A percentile compares a stretch with the other conserved stretches of the same genome.
Evolutionary conservation across 2,888 invertebrate genomes (phyloP).

Genomic region (Hypercompe scribonia): DNA sequence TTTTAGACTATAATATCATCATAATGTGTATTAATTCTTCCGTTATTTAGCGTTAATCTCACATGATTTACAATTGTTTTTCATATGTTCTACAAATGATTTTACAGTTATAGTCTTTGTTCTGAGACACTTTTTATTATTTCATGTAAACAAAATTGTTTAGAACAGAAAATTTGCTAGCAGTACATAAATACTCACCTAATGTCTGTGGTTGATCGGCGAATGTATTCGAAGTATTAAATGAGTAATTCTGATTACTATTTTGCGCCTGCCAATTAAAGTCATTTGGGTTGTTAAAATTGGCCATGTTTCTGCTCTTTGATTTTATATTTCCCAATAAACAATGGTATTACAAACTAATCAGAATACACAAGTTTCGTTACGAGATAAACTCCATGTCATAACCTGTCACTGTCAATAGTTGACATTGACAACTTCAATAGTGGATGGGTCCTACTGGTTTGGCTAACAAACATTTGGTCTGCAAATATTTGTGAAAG

Average conservation of each 20-base stretch:
- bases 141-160: neutral
- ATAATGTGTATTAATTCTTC: neutral
- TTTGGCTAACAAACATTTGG: too few relatives aligned
- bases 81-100: neutral
- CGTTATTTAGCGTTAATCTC: too few relatives aligned
- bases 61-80: too few relatives aligned
- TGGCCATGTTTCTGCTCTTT: conserved; percentile 65
- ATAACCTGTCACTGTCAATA: conserved; percentile 30
- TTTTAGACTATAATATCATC: neutral
- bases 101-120: neutral
- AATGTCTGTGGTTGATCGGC: conserved; percentile 78
- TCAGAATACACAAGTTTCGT: conserved; percentile 22
- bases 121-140: neutral
- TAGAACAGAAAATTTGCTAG: neutral
- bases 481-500: too few relatives aligned
- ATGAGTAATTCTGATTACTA: conserved; percentile 80
- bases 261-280: conserved; percentile 79
- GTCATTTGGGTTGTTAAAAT: conserved; percentile 76
- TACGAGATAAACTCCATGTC: conserved; percentile 42
- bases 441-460: too few relatives aligned
- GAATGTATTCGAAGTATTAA: conserved; percentile 81
- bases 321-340: conserved; percentile 14
- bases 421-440: neutral
- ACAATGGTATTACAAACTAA: neutral
- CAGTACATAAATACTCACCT: conserved; percentile 63